These are phyloP conservation scores for Leistus spinibarbis DNA, from an alignment of 2,888 invertebrate genomes.

Conservation along the genomic window DNA sequence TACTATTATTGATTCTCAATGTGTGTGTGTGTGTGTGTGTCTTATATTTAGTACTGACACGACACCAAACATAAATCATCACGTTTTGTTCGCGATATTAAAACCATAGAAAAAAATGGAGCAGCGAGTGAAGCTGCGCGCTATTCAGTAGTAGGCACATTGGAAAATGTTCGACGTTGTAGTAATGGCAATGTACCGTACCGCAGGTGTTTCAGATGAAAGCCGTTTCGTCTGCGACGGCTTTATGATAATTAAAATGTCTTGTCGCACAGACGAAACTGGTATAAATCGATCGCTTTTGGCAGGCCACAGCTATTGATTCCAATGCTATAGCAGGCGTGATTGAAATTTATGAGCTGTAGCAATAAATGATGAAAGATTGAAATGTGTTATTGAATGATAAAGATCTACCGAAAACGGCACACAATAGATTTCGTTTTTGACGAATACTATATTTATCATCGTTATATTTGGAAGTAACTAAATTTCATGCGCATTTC, in stretches of 20 bases:
- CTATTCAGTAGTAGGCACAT: no score
- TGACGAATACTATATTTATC: slow-evolving; percentile 33
- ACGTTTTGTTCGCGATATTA: slow-evolving; percentile 18
- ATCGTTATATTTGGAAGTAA: slow-evolving; percentile 18
- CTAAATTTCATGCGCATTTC: neutral
- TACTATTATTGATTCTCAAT: slow-evolving; percentile 27
- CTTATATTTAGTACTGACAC: slow-evolving; percentile 1
- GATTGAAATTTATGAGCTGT: slow-evolving; percentile 38
- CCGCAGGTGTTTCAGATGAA: slow-evolving; percentile 18
- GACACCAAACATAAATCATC: slow-evolving; percentile 26
- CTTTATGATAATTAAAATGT: slow-evolving; percentile 56
- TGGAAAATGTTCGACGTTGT: neutral
- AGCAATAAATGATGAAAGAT: slow-evolving; percentile 35
- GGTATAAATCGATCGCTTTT: neutral
- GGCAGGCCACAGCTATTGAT: slow-evolving; percentile 19
- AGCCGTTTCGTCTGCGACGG: slow-evolving; percentile 46
- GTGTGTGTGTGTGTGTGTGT: neutral
- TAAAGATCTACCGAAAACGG: slow-evolving; percentile 33
- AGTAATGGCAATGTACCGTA: neutral
- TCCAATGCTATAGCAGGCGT: slow-evolving; percentile 29
- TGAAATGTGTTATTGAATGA: slow-evolving; percentile 31
- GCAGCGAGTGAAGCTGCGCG: neutral
- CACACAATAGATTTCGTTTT: slow-evolving; percentile 11
- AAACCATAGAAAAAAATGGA: neutral
- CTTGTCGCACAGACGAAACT: slow-evolving; percentile 47